Base-by-base conservation (phyloP, 1,140 invertebrate species). In the Oedothorax gibbosus region DNA sequence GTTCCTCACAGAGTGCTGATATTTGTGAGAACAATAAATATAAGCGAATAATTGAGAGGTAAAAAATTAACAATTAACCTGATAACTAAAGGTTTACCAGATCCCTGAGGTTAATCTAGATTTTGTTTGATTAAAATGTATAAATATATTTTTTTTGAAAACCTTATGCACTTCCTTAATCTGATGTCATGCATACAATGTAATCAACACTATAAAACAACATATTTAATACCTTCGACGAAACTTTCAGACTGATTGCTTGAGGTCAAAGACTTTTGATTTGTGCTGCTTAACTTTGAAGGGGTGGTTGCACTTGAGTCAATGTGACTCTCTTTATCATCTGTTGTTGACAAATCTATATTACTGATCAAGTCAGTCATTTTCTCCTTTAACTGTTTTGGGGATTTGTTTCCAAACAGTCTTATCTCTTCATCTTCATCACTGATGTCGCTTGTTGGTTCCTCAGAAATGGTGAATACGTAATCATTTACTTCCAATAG, bases 391-490 rank as follows among this genome's bases (percentile, higher is more conserved):
- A 65, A n/a, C 51, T 53, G 11, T 7, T 54, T 66, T 66, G 15
- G n/a, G 7, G 7, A 64, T 0, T 66, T 66, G n/a, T 35, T 21
- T n/a, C 18, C 49, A 21, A 35, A 66, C n/a, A 21, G 65, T 50
- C 50, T 15, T 7, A 20, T 8, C 56, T 56, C 77, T 54, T 53
- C 57, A 8, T 79, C 77, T 66, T 65, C 69, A 54, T 82, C 80
- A 73, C 80, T 82, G 11, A 82, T 82, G 21, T 82, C 80, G 73
- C 80, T 82, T 18, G 80, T 82, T 54, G 51, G 20, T 7, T 35
- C 49, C 20, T 72, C 80, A 14, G 56, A 57, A 10, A 82, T 65
- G 7, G 53, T 65, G 35, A 82, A 73, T 0, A 64, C 57, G 56
- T 82, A 82, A 64, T 82, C 80, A 21, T 72, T 64, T 2, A 73